Evolutionary conservation across 2,113 vertebrate species (phyloP), one percentile per base, ranked within the genome.

Genomic region (Psophia crepitans): DNA sequence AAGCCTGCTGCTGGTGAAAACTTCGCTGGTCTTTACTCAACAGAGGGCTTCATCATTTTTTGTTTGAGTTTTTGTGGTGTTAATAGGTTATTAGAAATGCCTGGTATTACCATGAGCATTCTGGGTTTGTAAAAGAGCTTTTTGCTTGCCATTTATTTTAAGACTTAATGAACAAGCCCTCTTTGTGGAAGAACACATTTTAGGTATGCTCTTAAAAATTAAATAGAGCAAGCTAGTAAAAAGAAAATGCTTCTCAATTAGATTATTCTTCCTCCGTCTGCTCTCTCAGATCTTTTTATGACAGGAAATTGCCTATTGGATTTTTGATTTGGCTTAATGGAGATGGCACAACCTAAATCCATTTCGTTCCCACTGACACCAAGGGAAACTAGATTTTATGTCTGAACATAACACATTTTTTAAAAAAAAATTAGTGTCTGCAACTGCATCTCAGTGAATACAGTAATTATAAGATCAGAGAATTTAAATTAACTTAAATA

Each of bases 241-340:
- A 91, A 95, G 83, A 91, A 91, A 97, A 93, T 82, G 79, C 53
- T 82, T 73, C 81, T 87, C 93, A 96, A 95, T 95, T 95, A 89
- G 84, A 93, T 97, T 96, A 84, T 91, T 95, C 70, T 82, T 95
- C 74, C 77, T 84, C 91, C 94, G 65, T 95, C 91, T 95, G 91
- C 87, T 94, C 89, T 46, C 65, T 96, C 53, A 49, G 84, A 91
- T 96, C 89, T 89, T 95, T 95, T 76, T 84, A 87, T 85, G 94
- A 90, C 93, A 96, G 91, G 94, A 96, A 95, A 96, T 94, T 95
- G 96, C 74, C 74, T 89, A 95, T 57, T 94, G 91, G 84, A 89
- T 95, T 96, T 97, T 94, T 91, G 48, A 84, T 87, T 96, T 91
- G 89, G 91, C 87, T 94, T 96, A 96, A 95, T 94, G 94, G 93